phyloP scores from a whole-genome alignment of 1,140 invertebrate genomes.

The Forficula auricularia region DNA sequence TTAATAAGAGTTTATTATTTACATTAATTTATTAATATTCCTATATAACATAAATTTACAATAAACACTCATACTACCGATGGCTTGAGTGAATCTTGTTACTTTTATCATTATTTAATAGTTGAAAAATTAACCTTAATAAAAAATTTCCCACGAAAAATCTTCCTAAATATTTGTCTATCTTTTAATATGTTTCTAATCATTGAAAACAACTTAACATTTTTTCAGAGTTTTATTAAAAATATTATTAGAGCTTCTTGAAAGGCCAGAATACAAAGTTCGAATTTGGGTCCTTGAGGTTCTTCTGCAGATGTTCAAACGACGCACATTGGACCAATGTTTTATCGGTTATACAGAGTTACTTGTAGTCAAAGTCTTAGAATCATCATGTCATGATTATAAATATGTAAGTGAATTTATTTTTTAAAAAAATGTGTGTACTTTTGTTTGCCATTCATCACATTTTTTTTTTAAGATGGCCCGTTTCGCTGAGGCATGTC shows the following conservation, averaged over 20 bases:
- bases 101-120: too few species aligned
- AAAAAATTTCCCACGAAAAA: too few species aligned
- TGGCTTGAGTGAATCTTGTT: too few species aligned
- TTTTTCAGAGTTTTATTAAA: conserved; percentile 47
- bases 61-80: too few species aligned
- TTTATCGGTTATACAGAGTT: conserved; percentile 78
- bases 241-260: conserved; percentile 52
- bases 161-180: too few species aligned
- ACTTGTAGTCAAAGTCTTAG: conserved; percentile 68
- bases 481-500: conserved; percentile 42
- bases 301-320: conserved; percentile 62
- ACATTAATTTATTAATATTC: too few species aligned
- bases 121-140: too few species aligned
- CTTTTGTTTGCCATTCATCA: conserved; percentile 7
- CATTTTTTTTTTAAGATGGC: conserved; percentile 26
- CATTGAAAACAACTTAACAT: too few species aligned
- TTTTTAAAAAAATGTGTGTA: conserved; percentile 14
- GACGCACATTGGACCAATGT: conserved; percentile 48
- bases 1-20: too few species aligned
- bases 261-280: conserved; percentile 43
- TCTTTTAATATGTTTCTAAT: too few species aligned
- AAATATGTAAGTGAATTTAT: conserved; percentile 42
- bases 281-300: conserved; percentile 56
- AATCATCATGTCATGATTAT: conserved; percentile 58
- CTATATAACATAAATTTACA: too few species aligned